These are phyloP conservation scores for Cyanoramphus novaezelandiae DNA, from an alignment of 2,113 vertebrate genomes.

Conservation along the genomic window DNA sequence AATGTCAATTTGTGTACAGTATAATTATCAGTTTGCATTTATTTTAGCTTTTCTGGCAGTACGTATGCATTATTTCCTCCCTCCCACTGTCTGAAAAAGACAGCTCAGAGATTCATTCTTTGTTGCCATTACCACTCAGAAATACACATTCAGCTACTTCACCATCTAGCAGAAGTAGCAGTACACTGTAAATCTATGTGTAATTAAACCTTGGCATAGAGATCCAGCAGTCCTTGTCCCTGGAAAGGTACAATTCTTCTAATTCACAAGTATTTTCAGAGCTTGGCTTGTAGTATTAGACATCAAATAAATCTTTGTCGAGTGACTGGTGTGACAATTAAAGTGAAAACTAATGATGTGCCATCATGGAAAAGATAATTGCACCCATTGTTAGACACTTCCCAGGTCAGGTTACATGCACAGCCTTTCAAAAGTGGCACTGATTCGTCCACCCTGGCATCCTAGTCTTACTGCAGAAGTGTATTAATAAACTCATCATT, in stretches of 20 bases:
- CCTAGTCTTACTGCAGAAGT: constrained; percentile 38
- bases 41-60: neutral
- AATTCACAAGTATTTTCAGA: neutral
- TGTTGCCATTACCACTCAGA: neutral
- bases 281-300: neutral
- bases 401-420: constrained; percentile 43
- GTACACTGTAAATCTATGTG: neutral
- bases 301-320: constrained; percentile 52
- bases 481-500: neutral
- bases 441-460: neutral
- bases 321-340: constrained; percentile 67
- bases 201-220: neutral
- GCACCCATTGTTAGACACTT: constrained; percentile 54
- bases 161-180: neutral
- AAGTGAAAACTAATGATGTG: constrained; percentile 65
- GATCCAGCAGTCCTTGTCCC: neutral
- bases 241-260: neutral
- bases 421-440: constrained; percentile 42
- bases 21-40: neutral
- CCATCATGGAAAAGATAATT: constrained; percentile 64
- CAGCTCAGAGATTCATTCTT: neutral
- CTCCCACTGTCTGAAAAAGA: neutral
- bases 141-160: neutral
- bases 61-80: neutral
- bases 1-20: neutral